Conservation (phyloP, 2,113 vertebrate species). For the Dryoscopus gambensis region DNA sequence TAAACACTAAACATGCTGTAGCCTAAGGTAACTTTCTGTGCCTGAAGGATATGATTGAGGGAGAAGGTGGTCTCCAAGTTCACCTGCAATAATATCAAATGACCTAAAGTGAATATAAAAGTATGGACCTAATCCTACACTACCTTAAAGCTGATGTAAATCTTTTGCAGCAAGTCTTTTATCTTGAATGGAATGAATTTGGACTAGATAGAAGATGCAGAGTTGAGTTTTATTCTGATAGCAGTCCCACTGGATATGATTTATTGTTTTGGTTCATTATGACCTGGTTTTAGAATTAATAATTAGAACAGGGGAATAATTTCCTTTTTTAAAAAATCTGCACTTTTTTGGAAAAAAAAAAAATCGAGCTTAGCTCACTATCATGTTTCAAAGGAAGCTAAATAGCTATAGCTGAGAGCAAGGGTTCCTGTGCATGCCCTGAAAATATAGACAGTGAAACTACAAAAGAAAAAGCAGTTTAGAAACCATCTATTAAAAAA, state of each 20-base stretch:
- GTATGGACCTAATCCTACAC: neutral
- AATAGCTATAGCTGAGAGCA: neutral
- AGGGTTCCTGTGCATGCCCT: neutral
- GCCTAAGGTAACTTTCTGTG: neutral
- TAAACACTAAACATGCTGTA: neutral
- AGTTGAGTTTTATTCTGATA: neutral
- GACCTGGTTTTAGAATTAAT: neutral
- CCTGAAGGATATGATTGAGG: neutral
- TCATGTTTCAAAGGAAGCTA: neutral
- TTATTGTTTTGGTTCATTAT: neutral
- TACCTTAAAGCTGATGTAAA: neutral
- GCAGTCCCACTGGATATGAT: neutral
- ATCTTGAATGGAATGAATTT: neutral
- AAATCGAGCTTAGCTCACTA: neutral
- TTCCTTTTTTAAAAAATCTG: neutral
- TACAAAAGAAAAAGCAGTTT: neutral
- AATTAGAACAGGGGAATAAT: neutral
- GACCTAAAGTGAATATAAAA: neutral
- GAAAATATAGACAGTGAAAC: neutral
- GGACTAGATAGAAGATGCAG: neutral
- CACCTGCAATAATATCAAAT: neutral
- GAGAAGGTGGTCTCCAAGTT: neutral
- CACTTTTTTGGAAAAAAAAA: neutral
- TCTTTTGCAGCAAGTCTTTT: neutral
- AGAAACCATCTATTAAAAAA: neutral